Evolutionary conservation across 1,140 invertebrate species (phyloP).

Genomic region (Heterodera carotae): DNA sequence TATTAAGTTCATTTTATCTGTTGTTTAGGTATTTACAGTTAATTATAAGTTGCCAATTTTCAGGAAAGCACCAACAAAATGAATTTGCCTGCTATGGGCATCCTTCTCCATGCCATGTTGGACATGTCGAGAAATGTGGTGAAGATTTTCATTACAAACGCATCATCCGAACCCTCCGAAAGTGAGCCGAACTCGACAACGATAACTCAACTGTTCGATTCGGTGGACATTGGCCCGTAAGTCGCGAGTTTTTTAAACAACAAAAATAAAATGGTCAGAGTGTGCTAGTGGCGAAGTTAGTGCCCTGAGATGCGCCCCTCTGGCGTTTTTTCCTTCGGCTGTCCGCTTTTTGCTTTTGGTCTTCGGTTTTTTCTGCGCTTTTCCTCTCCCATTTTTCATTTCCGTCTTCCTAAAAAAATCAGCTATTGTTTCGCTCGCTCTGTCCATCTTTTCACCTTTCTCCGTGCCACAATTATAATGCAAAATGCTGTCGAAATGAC

Average conservation of each 20-base stretch:
- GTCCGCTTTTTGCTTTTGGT: background rate
- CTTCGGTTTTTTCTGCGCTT: background rate
- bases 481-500: slow-evolving; percentile 43
- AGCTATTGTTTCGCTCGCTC: background rate
- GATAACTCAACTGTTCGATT: slow-evolving; percentile 23
- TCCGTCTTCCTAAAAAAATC: background rate
- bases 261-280: slow-evolving; percentile 22
- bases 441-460: slow-evolving; percentile 43
- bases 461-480: slow-evolving; percentile 46
- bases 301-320: background rate
- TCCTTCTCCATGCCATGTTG: slow-evolving; percentile 55
- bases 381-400: background rate
- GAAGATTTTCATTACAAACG: slow-evolving; percentile 30
- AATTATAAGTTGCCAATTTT: slow-evolving; percentile 26
- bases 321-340: slow-evolving; percentile 18
- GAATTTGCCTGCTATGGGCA: slow-evolving; percentile 50
- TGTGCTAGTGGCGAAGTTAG: slow-evolving; percentile 16
- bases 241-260: slow-evolving; percentile 21
- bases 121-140: slow-evolving; percentile 44
- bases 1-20: too few relatives aligned
- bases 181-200: background rate
- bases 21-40: too few relatives aligned
- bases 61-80: slow-evolving; percentile 57
- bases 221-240: slow-evolving; percentile 26
- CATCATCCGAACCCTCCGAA: background rate